These are phyloP conservation scores for Drosophila saltans DNA, from an alignment of 1,140 invertebrate species.

Conservation along the genomic window DNA sequence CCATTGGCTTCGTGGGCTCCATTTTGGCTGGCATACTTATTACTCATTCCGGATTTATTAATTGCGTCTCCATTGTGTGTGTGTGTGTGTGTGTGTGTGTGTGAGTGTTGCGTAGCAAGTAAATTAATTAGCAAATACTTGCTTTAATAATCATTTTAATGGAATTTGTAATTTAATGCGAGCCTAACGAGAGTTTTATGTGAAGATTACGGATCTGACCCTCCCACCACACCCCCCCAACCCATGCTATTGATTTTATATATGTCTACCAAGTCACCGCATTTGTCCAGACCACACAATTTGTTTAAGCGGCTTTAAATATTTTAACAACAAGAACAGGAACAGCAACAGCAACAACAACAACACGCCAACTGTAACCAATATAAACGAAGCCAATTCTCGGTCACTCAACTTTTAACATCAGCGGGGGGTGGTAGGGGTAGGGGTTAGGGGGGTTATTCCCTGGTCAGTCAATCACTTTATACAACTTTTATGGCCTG, in stretches of 20 bases:
- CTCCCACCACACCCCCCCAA: not conserved
- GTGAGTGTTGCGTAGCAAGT: slow-evolving; percentile 71
- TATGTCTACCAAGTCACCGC: slow-evolving; percentile 60
- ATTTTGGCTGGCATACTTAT: slow-evolving; percentile 39
- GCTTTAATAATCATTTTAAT: slow-evolving; percentile 82
- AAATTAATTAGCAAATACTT: slow-evolving; percentile 83
- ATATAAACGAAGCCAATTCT: slow-evolving; percentile 20
- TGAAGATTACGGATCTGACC: slow-evolving; percentile 60
- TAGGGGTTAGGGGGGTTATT: not conserved
- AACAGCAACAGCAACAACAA: not conserved
- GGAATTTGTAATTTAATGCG: slow-evolving; percentile 83
- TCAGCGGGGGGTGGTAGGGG: not conserved
- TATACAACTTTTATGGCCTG: slow-evolving; percentile 75
- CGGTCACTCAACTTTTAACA: slow-evolving; percentile 63
- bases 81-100: slow-evolving; percentile 1
- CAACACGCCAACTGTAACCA: slow-evolving; percentile 35
- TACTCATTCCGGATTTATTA: slow-evolving; percentile 79
- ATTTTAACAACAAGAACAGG: slow-evolving; percentile 67
- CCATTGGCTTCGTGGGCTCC: slow-evolving; percentile 2
- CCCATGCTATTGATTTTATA: slow-evolving; percentile 66
- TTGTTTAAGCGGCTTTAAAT: slow-evolving; percentile 81
- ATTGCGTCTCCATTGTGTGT: slow-evolving; percentile 52
- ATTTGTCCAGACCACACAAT: slow-evolving; percentile 72
- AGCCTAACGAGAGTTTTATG: slow-evolving; percentile 81
- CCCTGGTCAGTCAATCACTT: slow-evolving; percentile 73